Conservation (phyloP, 1,140 invertebrate species). For the Pomacea maculata region DNA sequence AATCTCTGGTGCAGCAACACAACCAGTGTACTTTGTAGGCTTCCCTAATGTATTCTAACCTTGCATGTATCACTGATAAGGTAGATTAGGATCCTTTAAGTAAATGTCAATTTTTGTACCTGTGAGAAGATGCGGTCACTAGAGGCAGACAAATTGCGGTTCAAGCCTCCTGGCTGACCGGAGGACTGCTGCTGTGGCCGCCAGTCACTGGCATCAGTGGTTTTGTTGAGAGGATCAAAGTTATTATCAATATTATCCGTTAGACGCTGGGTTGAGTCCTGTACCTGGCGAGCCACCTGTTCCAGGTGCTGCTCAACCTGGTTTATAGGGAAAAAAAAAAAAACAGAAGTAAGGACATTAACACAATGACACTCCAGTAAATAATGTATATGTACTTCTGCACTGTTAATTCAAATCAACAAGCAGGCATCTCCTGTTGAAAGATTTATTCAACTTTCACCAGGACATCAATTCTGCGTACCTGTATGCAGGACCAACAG, state of each 20-base stretch:
- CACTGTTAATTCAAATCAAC: too few species aligned
- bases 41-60: too few species aligned
- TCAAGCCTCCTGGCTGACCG: slow-evolving; percentile 12
- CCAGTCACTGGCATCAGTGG: slow-evolving; percentile 1
- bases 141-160: slow-evolving; percentile 23
- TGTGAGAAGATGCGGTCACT: slow-evolving; percentile 25
- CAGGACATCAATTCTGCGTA: too few species aligned
- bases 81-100: too few species aligned
- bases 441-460: too few species aligned
- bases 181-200: slow-evolving; percentile 9
- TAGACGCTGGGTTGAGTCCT: slow-evolving; percentile 46
- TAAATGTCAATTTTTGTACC: slow-evolving; percentile 13
- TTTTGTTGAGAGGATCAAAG: slow-evolving; percentile 18
- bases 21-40: too few species aligned
- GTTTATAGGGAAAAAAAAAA: neutral
- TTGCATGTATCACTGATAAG: too few species aligned
- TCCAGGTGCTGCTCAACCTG: slow-evolving; percentile 42
- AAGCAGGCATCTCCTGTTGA: too few species aligned
- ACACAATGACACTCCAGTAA: slow-evolving; percentile 40
- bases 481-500: too few species aligned
- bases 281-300: slow-evolving; percentile 48
- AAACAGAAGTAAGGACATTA: neutral
- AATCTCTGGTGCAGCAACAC: too few species aligned
- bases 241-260: slow-evolving; percentile 44
- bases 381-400: neutral